Percentiles rank a stretch among this genome's conserved stretches.
Conservation (phyloP, 35 echinoderm and acorn worm genomes). For the Lytechinus pictus region DNA sequence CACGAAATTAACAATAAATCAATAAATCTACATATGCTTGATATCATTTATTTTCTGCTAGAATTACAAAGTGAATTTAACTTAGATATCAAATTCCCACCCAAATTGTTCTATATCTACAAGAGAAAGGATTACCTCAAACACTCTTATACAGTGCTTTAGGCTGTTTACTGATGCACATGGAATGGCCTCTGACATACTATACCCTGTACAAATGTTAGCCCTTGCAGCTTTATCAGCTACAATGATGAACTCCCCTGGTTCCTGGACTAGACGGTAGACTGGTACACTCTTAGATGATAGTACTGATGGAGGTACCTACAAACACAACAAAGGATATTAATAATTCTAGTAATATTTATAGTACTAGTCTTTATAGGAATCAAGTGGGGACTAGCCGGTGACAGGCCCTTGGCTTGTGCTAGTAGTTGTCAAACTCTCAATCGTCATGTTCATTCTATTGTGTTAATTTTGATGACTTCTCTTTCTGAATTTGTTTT, state of each 20-base stretch:
- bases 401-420: too few species aligned
- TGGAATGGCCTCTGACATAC: conserved; percentile 83
- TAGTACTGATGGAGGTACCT: conserved; percentile 84
- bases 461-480: too few species aligned
- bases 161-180: conserved; percentile 80
- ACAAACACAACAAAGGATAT: not conserved
- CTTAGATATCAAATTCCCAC: not conserved
- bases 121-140: conserved; percentile 40
- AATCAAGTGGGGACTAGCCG: too few species aligned
- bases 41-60: not conserved
- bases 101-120: not conserved
- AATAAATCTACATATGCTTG: not conserved
- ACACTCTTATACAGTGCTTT: conserved; percentile 65
- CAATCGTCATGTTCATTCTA: too few species aligned
- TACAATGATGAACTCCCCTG: conserved; percentile 78
- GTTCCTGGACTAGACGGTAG: conserved; percentile 67
- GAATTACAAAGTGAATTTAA: not conserved
- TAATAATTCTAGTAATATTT: too few species aligned
- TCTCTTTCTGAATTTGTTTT: too few species aligned
- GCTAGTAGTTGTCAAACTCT: too few species aligned
- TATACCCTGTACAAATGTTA: conserved; percentile 82
- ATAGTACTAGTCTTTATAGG: too few species aligned
- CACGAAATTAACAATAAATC: too few species aligned
- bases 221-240: conserved; percentile 70
- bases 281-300: conserved; percentile 64